These are phyloP conservation scores for Caloenas nicobarica DNA, from an alignment of 2,113 vertebrate species.

Conservation along the genomic window DNA sequence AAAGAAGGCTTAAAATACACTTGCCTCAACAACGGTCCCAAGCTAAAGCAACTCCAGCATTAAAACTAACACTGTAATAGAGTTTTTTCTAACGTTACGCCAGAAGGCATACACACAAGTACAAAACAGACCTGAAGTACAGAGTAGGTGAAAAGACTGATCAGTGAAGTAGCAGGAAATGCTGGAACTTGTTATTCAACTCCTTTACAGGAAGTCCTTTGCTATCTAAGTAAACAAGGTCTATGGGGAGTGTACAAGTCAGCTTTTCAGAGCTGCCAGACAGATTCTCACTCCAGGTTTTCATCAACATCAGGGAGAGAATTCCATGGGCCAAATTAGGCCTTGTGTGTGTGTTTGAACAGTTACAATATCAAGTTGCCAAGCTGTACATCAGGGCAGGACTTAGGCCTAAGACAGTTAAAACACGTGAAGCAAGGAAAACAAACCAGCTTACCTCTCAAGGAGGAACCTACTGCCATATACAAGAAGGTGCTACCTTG, in stretches of 20 bases:
- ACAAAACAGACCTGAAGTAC: neutral
- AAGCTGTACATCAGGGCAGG: neutral
- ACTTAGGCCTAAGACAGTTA: neutral
- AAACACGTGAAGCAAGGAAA: neutral
- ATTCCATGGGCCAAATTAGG: neutral
- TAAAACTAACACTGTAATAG: neutral
- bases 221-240: constrained; percentile 27
- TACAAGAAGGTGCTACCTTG: neutral
- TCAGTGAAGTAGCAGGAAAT: constrained; percentile 25
- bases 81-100: neutral
- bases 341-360: neutral
- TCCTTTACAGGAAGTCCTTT: constrained; percentile 41
- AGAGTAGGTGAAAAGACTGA: neutral
- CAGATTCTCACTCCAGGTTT: neutral
- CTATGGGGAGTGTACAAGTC: neutral
- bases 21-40: neutral
- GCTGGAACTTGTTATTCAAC: constrained; percentile 45
- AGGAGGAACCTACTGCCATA: neutral
- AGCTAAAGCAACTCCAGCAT: neutral
- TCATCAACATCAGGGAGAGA: constrained; percentile 4
- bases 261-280: constrained; percentile 1
- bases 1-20: neutral
- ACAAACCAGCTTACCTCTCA: neutral
- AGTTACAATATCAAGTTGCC: neutral
- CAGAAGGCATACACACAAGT: neutral